These are phyloP conservation scores for Lagria hirta DNA, from an alignment of 2,888 invertebrate genomes.

Conservation along the genomic window DNA sequence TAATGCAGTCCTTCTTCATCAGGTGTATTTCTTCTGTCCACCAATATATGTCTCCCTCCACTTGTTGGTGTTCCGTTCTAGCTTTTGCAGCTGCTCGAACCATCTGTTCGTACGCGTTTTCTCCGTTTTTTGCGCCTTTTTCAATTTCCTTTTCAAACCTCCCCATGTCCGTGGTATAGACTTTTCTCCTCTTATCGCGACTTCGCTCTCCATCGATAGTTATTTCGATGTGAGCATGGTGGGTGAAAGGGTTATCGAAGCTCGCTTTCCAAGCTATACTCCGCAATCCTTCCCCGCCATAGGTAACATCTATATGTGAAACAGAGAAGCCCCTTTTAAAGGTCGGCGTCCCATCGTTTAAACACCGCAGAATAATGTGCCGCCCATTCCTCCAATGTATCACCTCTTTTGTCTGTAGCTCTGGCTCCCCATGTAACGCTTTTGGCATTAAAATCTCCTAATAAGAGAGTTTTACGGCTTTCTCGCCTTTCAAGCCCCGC, in stretches of 20 bases:
- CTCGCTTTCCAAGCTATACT: background rate
- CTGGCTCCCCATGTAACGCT: background rate
- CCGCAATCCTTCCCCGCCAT: background rate
- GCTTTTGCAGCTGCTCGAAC: background rate
- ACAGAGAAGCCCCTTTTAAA: constrained; percentile 2
- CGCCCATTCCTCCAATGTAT: constrained; percentile 1
- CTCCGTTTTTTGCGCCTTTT: too few relatives aligned
- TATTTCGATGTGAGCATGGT: background rate
- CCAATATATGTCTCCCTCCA: background rate
- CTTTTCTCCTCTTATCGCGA: too few relatives aligned
- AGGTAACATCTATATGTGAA: constrained; percentile 1
- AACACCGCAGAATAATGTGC: background rate
- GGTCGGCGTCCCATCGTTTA: background rate
- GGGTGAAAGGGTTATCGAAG: constrained; percentile 1
- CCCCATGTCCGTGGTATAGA: too few relatives aligned
- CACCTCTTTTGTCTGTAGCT: background rate
- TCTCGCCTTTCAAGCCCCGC: background rate
- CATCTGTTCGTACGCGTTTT: too few relatives aligned
- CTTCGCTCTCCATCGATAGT: too few relatives aligned
- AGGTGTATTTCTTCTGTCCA: background rate
- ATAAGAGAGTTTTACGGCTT: background rate
- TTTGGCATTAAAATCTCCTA: constrained; percentile 4
- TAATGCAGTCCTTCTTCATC: background rate
- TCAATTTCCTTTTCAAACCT: too few relatives aligned
- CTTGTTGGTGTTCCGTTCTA: background rate